Evolutionary conservation across 2,888 invertebrate genomes (phyloP), one percentile per base, ranked within the genome.

Genomic region (Cerastis rubricosa): DNA sequence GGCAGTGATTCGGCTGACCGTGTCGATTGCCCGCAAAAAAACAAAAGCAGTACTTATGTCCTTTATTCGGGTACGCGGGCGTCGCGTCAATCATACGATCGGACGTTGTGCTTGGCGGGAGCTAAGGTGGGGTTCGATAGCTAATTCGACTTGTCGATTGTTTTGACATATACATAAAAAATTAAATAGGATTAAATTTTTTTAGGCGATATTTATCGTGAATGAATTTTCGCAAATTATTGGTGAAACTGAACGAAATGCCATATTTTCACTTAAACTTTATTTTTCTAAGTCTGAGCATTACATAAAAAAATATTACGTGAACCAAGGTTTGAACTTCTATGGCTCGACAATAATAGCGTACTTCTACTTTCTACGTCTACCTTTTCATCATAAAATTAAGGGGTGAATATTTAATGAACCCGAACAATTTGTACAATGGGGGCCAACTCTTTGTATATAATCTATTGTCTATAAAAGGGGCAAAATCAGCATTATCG

Each of bases 51-150:
- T 83, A 78, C 83, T 85, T 80, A 86, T 83, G 81, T 69, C 49
- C 68, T 86, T 86, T 85, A 89, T 89, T 89, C 88, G 89, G 85
- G 90, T 90, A 90, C 80, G 87, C 90, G 87, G 84, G 89, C 89
- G 89, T 89, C 81, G 89, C 93, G 94, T 94, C 95, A 94, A 92
- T 94, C 95, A 93, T 91, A 88, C 68, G 80, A 80, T 65, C 68
- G 76, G 83, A 83, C 74, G 35, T 85, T 84, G 83, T 35, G 78
- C 67, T 64, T 69, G 40, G 77, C 87, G 78, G 79, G 83, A 75
- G 71, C 69, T 45, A 70, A 40, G 22, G 29, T 64, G 69, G 43
- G 11, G 61, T 35, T 82, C 83, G 85, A 78, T 85, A 78, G 40
- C 65, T 71, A 79, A 82, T 74, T 75, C 66, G 54, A 71, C 0